These are phyloP conservation scores for Cerceris rybyensis DNA, from an alignment of 2,888 invertebrate species.

Conservation along the genomic window DNA sequence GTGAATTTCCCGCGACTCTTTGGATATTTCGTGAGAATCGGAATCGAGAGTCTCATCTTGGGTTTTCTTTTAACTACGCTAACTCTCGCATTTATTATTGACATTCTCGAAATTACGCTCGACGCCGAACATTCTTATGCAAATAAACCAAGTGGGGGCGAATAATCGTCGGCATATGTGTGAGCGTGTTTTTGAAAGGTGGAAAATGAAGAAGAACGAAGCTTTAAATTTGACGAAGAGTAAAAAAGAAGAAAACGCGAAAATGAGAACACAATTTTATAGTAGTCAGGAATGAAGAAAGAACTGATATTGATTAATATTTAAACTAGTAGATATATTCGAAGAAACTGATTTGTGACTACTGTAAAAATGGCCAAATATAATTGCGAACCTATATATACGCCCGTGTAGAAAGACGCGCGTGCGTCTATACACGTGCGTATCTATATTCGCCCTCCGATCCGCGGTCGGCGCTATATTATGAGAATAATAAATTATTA, in stretches of 20 bases:
- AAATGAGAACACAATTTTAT: slow-evolving; percentile 80
- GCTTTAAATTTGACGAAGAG: slow-evolving; percentile 75
- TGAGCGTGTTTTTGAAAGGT: slow-evolving; percentile 46
- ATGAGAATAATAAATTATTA: slow-evolving; percentile 82
- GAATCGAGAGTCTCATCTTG: too few species aligned
- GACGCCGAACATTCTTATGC: slow-evolving; percentile 57
- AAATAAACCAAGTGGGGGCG: slow-evolving; percentile 35
- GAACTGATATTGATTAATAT: slow-evolving; percentile 84
- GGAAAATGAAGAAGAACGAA: slow-evolving; percentile 75
- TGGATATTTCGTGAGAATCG: neutral
- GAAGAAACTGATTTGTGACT: slow-evolving; percentile 80
- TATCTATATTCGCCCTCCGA: slow-evolving; percentile 68
- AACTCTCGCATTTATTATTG: slow-evolving; percentile 21
- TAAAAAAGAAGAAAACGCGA: slow-evolving; percentile 48
- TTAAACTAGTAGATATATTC: slow-evolving; percentile 76
- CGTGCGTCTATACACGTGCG: too few species aligned
- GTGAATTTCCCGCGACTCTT: neutral
- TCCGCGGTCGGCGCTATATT: slow-evolving; percentile 78
- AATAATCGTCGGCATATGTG: slow-evolving; percentile 40
- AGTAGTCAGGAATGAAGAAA: slow-evolving; percentile 79
- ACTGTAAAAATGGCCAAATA: slow-evolving; percentile 82
- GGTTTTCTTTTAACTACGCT: neutral
- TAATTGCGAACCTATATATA: slow-evolving; percentile 59
- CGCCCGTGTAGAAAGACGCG: too few species aligned
- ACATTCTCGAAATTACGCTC: slow-evolving; percentile 51